phyloP scores from a whole-genome alignment of 2,888 invertebrate genomes.

The Drosophila subquinaria region DNA sequence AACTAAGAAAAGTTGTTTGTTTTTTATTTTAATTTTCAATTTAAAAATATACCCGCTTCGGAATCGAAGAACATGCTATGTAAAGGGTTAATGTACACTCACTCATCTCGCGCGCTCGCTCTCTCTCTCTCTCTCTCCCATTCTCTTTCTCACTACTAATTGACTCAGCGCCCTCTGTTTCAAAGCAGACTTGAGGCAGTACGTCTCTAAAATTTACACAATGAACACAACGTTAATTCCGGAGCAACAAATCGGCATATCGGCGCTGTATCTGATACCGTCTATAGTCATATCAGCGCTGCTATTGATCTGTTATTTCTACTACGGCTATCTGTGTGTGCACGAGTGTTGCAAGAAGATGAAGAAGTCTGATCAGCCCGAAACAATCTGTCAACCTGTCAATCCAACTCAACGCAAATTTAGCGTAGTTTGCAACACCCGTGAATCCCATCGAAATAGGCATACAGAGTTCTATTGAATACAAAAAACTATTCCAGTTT shows the following conservation, averaged over 20 bases:
- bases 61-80: too few relatives aligned
- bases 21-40: too few relatives aligned
- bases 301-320: conserved; percentile 31
- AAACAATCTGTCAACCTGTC: not conserved
- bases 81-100: not conserved
- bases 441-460: conserved; percentile 18
- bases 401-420: not conserved
- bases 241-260: conserved; percentile 2
- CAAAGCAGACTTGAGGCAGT: conserved; percentile 15
- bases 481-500: not conserved
- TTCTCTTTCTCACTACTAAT: not conserved
- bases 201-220: conserved; percentile 23
- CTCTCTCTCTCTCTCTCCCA: not conserved
- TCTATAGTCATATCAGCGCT: not conserved
- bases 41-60: too few relatives aligned
- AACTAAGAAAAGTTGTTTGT: too few relatives aligned
- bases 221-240: conserved; percentile 32
- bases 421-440: not conserved
- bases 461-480: conserved; percentile 24
- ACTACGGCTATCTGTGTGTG: conserved; percentile 43
- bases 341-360: conserved; percentile 25
- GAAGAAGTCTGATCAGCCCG: not conserved
- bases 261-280: conserved; percentile 31
- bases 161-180: conserved; percentile 26
- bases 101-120: not conserved